Evolutionary conservation across 2,888 invertebrate species (phyloP).

Genomic region (Caenorhabditis doughertyi): DNA sequence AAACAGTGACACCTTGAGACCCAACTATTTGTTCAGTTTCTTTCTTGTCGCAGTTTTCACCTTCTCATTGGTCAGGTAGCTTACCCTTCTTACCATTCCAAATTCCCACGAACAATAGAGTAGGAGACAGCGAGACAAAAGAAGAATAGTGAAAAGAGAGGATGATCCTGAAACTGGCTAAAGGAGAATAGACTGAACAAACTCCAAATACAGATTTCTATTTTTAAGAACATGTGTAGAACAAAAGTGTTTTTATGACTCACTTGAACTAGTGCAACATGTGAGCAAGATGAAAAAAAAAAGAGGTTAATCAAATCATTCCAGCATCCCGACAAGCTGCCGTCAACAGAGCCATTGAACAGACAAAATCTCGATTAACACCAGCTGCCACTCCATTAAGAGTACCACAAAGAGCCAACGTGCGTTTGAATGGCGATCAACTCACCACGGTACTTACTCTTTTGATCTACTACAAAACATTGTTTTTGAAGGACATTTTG

Average conservation of each 20-base stretch:
- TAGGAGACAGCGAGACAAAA: constrained; percentile 11
- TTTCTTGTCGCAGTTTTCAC: constrained; percentile 63
- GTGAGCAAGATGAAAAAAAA: neutral
- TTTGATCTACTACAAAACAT: constrained; percentile 49
- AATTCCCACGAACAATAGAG: constrained; percentile 39
- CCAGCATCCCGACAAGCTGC: constrained; percentile 70
- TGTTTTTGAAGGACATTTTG: constrained; percentile 40
- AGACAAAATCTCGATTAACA: constrained; percentile 70
- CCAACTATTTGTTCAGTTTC: constrained; percentile 61
- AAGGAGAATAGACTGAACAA: constrained; percentile 15
- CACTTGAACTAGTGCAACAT: neutral
- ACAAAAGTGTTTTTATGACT: neutral
- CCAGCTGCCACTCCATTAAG: constrained; percentile 61
- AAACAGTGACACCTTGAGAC: constrained; percentile 38
- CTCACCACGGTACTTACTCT: constrained; percentile 64
- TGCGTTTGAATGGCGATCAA: constrained; percentile 69
- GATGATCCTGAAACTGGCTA: constrained; percentile 50
- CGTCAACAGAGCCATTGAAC: constrained; percentile 73
- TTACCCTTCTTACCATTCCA: constrained; percentile 34
- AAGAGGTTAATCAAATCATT: constrained; percentile 10
- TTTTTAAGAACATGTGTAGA: neutral
- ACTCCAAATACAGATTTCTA: constrained; percentile 4
- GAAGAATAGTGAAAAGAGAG: neutral
- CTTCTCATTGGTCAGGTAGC: constrained; percentile 60
- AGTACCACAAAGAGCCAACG: constrained; percentile 66